A percentile compares a stretch with the other conserved stretches of the same genome.
Conservation (phyloP, 2,888 invertebrate genomes). For the Hirtodrosophila trivittata region DNA sequence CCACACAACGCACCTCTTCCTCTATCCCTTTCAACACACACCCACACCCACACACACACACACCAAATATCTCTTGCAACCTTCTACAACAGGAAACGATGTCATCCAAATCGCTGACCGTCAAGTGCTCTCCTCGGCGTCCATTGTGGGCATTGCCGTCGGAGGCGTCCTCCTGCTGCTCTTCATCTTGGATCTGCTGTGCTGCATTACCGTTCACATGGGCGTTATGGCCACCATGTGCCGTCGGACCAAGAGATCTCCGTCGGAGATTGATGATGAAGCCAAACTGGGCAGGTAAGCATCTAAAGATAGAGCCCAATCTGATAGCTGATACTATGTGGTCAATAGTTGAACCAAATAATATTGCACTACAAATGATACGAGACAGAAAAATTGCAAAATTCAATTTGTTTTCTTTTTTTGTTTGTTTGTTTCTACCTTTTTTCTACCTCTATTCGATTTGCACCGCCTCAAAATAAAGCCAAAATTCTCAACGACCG, state of each 20-base stretch:
- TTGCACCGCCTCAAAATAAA: slow-evolving; percentile 38
- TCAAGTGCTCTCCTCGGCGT: slow-evolving; percentile 84
- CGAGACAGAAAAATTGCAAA: slow-evolving; percentile 8
- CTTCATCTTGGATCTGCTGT: slow-evolving; percentile 93
- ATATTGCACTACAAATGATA: slow-evolving; percentile 81
- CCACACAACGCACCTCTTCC: slow-evolving; percentile 12
- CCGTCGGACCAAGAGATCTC: slow-evolving; percentile 84
- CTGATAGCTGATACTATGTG: slow-evolving; percentile 1
- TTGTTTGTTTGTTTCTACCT: slow-evolving; percentile 40
- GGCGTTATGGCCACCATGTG: slow-evolving; percentile 89
- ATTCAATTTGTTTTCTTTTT: slow-evolving; percentile 36
- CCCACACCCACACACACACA: slow-evolving; percentile 5
- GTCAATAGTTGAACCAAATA: slow-evolving; percentile 43
- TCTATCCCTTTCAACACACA: slow-evolving; percentile 3
- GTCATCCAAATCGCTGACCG: slow-evolving; percentile 82
- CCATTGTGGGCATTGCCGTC: slow-evolving; percentile 93
- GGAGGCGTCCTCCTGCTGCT: slow-evolving; percentile 91
- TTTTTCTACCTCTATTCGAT: slow-evolving; percentile 35
- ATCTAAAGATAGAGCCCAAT: slow-evolving; percentile 6
- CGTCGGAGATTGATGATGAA: slow-evolving; percentile 88
- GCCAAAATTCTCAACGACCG: slow-evolving; percentile 65
- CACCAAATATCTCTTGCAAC: slow-evolving; percentile 1
- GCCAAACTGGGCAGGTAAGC: slow-evolving; percentile 93
- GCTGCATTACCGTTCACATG: slow-evolving; percentile 88
- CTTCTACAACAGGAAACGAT: slow-evolving; percentile 78